phyloP scores from a whole-genome alignment of 2,888 invertebrate species.

The Sussaba pulchella region DNA sequence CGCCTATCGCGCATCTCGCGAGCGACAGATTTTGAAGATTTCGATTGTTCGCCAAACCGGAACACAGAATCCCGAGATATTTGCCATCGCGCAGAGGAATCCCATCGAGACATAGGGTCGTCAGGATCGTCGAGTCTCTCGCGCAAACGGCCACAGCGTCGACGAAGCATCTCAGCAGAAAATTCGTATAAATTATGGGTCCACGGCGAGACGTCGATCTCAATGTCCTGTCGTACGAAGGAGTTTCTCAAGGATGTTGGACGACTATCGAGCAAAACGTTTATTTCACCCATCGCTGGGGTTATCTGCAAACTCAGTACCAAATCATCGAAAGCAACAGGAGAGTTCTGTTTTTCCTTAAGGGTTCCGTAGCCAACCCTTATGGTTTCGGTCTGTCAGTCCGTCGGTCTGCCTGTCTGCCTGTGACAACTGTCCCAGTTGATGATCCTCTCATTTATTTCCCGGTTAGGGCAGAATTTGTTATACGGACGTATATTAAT shows the following conservation, averaged over 20 bases:
- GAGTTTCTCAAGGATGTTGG: constrained; percentile 17
- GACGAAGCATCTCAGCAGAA: constrained; percentile 71
- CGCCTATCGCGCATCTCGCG: constrained; percentile 69
- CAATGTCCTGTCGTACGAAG: constrained; percentile 22
- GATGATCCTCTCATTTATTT: too few species aligned
- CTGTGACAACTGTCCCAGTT: too few species aligned
- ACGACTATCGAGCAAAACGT: constrained; percentile 4
- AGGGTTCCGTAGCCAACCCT: too few species aligned
- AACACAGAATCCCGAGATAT: constrained; percentile 70
- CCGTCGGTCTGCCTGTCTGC: too few species aligned
- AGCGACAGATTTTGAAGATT: constrained; percentile 69
- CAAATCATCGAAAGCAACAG: not conserved
- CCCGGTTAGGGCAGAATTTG: too few species aligned
- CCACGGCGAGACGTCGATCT: constrained; percentile 20
- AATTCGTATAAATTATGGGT: constrained; percentile 73
- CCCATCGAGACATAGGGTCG: constrained; percentile 71
- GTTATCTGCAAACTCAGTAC: constrained; percentile 22
- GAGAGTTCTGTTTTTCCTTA: not conserved
- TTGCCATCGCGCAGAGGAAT: constrained; percentile 69
- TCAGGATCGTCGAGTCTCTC: constrained; percentile 67
- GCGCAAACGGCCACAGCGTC: constrained; percentile 71
- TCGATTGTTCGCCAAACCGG: constrained; percentile 68
- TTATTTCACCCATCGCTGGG: not conserved
- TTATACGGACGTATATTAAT: too few species aligned
- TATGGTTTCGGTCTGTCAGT: too few species aligned